Conservation (phyloP, 2,797 vertebrate species). For the Pseudopleuronectes americanus region DNA sequence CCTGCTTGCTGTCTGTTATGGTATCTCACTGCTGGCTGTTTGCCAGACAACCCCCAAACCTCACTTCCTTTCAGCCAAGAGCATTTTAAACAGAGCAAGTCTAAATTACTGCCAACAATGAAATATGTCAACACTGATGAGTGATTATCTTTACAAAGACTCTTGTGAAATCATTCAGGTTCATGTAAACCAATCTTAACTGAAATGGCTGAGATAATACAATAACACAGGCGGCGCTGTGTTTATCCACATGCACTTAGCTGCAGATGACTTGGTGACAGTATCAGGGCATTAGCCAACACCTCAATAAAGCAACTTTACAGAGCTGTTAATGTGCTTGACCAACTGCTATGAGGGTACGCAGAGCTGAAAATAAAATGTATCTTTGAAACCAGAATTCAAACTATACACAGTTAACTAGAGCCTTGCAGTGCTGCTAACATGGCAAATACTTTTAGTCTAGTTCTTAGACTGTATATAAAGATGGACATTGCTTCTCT, state of each 20-base stretch:
- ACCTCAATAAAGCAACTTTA: slow-evolving; percentile 20
- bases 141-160: slow-evolving; percentile 19
- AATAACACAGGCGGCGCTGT: slow-evolving; percentile 21
- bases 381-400: neutral
- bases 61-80: slow-evolving; percentile 17
- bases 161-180: slow-evolving; percentile 9
- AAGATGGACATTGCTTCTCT: too few species aligned
- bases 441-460: neutral
- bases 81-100: slow-evolving; percentile 24
- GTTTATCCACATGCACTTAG: slow-evolving; percentile 53
- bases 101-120: slow-evolving; percentile 13
- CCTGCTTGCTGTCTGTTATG: slow-evolving; percentile 53
- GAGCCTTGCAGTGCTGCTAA: neutral
- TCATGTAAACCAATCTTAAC: slow-evolving; percentile 14
- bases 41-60: slow-evolving; percentile 3
- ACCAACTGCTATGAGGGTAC: slow-evolving; percentile 6
- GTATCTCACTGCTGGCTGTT: slow-evolving; percentile 25
- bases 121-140: slow-evolving; percentile 22
- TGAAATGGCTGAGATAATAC: slow-evolving; percentile 14
- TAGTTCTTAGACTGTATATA: too few species aligned
- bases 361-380: neutral
- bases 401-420: neutral
- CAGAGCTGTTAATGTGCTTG: slow-evolving; percentile 14
- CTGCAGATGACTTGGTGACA: slow-evolving; percentile 29
- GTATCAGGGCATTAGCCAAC: slow-evolving; percentile 30